Base-by-base conservation (phyloP, 2,797 vertebrate genomes). In the Lagorchestes hirsutus region DNA sequence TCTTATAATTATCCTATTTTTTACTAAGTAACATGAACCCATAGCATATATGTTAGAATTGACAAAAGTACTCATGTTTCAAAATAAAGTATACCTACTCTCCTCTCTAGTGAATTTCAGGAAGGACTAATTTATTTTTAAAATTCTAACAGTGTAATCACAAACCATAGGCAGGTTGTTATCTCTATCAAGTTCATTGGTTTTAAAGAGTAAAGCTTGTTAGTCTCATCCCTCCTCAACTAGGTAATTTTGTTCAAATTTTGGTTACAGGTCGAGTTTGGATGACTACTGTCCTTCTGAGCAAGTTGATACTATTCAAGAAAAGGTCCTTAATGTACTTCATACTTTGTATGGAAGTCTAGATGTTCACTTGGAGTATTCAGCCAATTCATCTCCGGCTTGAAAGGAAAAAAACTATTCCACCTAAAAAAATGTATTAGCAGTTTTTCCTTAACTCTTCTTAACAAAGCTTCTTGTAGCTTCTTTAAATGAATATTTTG, bases 201-300 rank as follows among this genome's bases (percentile, higher is more conserved):
- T 2, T 46, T 82, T 46, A 82, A 82, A 24, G 40, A 82, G 18
- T 24, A 46, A 82, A 46, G 2, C 16, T 87, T 87, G 5, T 24
- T 87, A 56, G 52, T 92, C 34, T 58, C 24, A 46, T 92, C 27
- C 18, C 50, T 82, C 31, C 54, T 96, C 40, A 87, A 4, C 74
- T 28, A 34, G 92, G 4, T 91, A 11, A 50, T 93, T 92, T 92
- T 93, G 57, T 90, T 95, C 54, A 82, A 87, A 96, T 93, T 54
- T 57, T 40, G 94, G 50, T 96, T 97, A 16, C 98, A 99, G 99
- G 97, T 99, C 99, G 92, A 99, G 99, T 98, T 98, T 99, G 59
- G 99, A 99, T 98, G 99, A 99, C 56, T 99, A 99, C 97, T 99
- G 99, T 96, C 99, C 99, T 56, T 97, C 98, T 34, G 99, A 99